Conservation (phyloP, 2,888 invertebrate genomes). For the Ptychoptera contaminata region DNA sequence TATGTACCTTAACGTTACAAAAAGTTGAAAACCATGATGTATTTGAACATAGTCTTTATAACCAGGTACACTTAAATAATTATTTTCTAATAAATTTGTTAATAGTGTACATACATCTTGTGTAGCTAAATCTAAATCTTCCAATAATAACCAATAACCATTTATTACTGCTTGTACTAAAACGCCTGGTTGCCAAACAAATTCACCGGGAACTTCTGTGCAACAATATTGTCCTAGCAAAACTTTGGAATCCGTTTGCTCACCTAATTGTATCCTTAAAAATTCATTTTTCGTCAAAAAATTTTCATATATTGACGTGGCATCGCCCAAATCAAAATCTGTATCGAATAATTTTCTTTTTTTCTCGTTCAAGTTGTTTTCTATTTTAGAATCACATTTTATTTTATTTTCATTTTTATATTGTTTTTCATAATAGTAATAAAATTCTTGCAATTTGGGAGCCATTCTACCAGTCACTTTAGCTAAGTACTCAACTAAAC, state of each 20-base stretch:
- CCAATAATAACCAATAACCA: constrained; percentile 84
- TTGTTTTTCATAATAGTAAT: constrained; percentile 9
- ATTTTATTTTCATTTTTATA: neutral
- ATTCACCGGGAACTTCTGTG: constrained; percentile 94
- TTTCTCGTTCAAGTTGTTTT: constrained; percentile 7
- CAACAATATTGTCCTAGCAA: constrained; percentile 69
- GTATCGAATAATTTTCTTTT: constrained; percentile 6
- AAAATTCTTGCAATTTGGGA: constrained; percentile 18
- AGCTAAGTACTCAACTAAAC: constrained; percentile 74
- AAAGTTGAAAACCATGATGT: constrained; percentile 77
- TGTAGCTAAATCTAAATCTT: constrained; percentile 90
- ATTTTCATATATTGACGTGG: neutral
- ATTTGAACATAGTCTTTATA: constrained; percentile 69
- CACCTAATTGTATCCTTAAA: constrained; percentile 84
- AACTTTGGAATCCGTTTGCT: constrained; percentile 93
- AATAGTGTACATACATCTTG: constrained; percentile 83
- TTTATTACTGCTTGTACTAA: constrained; percentile 72
- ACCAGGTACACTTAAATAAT: constrained; percentile 70
- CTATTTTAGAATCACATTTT: neutral
- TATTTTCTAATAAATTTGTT: constrained; percentile 69
- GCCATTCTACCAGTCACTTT: constrained; percentile 49
- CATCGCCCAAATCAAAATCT: neutral
- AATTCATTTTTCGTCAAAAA: constrained; percentile 31
- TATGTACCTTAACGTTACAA: constrained; percentile 67
- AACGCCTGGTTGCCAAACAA: constrained; percentile 92